These are phyloP conservation scores for Lytechinus variegatus DNA, from an alignment of 35 echinoderm and acorn worm genomes.

Conservation along the genomic window DNA sequence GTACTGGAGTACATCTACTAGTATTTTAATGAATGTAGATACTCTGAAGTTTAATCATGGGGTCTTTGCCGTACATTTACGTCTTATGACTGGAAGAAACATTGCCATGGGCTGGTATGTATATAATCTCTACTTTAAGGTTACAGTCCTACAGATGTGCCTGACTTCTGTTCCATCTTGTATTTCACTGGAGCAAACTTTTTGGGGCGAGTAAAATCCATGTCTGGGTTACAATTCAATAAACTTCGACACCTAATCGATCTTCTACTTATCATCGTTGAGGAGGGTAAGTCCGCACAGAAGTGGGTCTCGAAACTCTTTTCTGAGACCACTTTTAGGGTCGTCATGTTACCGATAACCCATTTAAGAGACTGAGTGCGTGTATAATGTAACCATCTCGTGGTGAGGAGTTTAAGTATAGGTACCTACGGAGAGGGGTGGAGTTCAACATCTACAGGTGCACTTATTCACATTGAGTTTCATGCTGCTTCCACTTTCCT, in stretches of 20 bases:
- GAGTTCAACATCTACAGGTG: not conserved
- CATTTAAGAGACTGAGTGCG: not conserved
- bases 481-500: not conserved
- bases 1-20: too few relatives aligned
- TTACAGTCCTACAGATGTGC: not conserved
- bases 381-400: not conserved
- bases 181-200: not conserved
- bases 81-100: not conserved
- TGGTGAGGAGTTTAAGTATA: not conserved
- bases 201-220: not conserved
- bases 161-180: not conserved
- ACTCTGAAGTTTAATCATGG: too few relatives aligned
- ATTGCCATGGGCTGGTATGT: not conserved
- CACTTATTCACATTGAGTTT: not conserved
- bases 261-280: not conserved
- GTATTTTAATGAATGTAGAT: too few relatives aligned
- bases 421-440: not conserved
- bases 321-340: not conserved
- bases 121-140: not conserved
- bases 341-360: not conserved
- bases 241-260: not conserved
- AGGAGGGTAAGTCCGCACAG: not conserved
- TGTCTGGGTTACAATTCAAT: not conserved
- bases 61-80: not conserved
- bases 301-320: constrained; percentile 9